These are phyloP conservation scores for Umimayanthus chanpuru DNA, from an alignment of 92 coral and sea anemone species.

Conservation along the genomic window DNA sequence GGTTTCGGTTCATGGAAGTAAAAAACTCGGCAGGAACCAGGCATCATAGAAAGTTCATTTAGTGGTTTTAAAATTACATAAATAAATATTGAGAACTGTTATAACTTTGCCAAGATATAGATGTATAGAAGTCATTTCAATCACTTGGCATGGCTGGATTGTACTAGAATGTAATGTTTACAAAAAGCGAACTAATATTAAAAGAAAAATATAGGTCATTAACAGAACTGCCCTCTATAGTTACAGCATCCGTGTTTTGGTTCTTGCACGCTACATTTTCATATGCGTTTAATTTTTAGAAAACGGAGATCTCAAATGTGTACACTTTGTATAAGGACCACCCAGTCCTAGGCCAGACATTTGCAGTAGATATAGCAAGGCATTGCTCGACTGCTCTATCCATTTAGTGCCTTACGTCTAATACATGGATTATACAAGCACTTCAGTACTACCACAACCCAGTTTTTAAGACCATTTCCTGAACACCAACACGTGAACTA, in stretches of 20 bases:
- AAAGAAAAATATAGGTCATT: too few species aligned
- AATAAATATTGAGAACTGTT: too few species aligned
- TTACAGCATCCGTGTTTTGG: too few species aligned
- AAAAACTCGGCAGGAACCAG: not conserved
- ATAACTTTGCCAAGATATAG: too few species aligned
- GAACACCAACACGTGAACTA: not conserved
- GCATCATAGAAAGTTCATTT: not conserved
- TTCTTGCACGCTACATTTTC: not conserved
- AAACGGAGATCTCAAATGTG: not conserved
- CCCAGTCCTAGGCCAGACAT: not conserved
- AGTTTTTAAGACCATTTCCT: slow-evolving; percentile 14
- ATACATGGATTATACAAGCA: not conserved
- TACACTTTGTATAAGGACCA: not conserved
- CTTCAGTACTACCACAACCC: not conserved
- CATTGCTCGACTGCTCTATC: not conserved
- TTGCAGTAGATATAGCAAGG: not conserved
- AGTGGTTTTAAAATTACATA: not conserved
- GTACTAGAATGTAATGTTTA: too few species aligned
- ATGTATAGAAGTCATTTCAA: too few species aligned
- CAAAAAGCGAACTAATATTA: too few species aligned
- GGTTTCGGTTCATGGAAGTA: not conserved
- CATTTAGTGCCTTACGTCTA: not conserved
- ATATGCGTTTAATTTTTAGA: too few species aligned
- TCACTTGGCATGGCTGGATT: too few species aligned
- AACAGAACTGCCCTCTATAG: too few species aligned